Percentiles rank a stretch among this genome's conserved stretches.
Evolutionary conservation across 2,113 vertebrate species (phyloP).

Genomic region (Pelusios castaneus): DNA sequence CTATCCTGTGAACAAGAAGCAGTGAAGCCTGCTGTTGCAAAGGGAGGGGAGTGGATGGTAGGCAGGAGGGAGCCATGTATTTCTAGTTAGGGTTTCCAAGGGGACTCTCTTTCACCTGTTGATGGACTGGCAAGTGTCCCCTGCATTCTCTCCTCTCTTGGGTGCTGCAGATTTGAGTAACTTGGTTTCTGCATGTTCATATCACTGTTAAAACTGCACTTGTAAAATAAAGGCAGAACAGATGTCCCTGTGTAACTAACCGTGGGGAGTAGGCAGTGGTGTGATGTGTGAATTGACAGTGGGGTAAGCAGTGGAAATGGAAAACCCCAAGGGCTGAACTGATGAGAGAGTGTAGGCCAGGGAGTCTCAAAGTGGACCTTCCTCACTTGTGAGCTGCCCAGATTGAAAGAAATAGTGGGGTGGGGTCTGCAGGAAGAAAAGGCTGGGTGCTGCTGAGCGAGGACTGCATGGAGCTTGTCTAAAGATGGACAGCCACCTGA

Average conservation of each 20-base stretch:
- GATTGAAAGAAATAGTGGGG: not conserved
- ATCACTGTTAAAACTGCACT: slow-evolving; percentile 18
- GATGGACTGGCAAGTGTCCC: not conserved
- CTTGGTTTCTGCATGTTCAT: slow-evolving; percentile 44
- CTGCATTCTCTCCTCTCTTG: not conserved
- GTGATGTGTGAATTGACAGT: too few relatives aligned
- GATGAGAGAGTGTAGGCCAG: not conserved
- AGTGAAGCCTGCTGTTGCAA: not conserved
- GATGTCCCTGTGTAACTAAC: not conserved
- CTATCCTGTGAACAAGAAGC: not conserved
- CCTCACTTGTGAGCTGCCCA: not conserved
- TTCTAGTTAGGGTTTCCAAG: not conserved
- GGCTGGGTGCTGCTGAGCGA: not conserved
- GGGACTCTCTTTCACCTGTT: not conserved
- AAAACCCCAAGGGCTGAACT: not conserved
- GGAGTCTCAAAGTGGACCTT: not conserved
- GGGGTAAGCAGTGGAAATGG: not conserved
- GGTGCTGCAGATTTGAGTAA: not conserved
- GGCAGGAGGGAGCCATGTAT: not conserved
- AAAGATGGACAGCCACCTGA: rapidly evolving
- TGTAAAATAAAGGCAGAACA: slow-evolving; percentile 45
- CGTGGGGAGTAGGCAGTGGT: not conserved
- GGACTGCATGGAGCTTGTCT: rapidly evolving
- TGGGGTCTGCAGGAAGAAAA: not conserved
- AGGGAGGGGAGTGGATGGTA: not conserved